Base-by-base conservation (phyloP, 1,140 invertebrate genomes). In the Pollicipes pollicipes region DNA sequence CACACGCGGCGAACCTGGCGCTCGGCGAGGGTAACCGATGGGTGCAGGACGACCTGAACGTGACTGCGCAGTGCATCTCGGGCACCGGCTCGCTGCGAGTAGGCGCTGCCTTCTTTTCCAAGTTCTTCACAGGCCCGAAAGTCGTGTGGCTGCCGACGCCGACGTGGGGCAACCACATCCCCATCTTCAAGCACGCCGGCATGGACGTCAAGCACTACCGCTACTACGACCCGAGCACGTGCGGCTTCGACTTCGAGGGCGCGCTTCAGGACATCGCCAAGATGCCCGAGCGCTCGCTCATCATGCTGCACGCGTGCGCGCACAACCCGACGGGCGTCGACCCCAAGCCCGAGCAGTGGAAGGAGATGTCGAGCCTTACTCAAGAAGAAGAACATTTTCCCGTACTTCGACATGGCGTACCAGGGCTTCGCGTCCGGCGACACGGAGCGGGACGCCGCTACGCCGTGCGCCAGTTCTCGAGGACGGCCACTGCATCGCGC, bases 321-420 rank as follows among this genome's bases (percentile, higher is more conserved):
- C 97, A 99, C 81, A 99, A 99, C 83, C 97, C 97, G 17, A 99
- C 97, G 69, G 97, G 97, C 68, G 95, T 98, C 37, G 93, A 95
- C 82, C 92, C 91, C n/a, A 88, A 84, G 78, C 85, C 85, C 27
- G 91, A 96, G 74, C 93, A 99, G 80, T 99, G 97, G 97, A 83
- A 83, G 75, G 86, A 89, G 80, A 83, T 91, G 58, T 86, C 88
- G 67, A 84, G 91, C 78, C 77, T 90, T 0, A 85, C n/a, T 96
- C 29, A 95, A 95, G 78, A 84, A 88, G 70, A 86, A 82, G 73
- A 89, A 95, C 70, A 81, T 98, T 3, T 96, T 93, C 78, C 93
- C 95, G n/a, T 99, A 92, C 83, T 97, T 99, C 80, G 97, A 99
- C 82, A 97, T 97, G 90, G 97, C 97, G 30, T 99, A 99, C 83